These are phyloP conservation scores for Hemicordylus capensis DNA, from an alignment of 2,113 vertebrate genomes.

Conservation along the genomic window DNA sequence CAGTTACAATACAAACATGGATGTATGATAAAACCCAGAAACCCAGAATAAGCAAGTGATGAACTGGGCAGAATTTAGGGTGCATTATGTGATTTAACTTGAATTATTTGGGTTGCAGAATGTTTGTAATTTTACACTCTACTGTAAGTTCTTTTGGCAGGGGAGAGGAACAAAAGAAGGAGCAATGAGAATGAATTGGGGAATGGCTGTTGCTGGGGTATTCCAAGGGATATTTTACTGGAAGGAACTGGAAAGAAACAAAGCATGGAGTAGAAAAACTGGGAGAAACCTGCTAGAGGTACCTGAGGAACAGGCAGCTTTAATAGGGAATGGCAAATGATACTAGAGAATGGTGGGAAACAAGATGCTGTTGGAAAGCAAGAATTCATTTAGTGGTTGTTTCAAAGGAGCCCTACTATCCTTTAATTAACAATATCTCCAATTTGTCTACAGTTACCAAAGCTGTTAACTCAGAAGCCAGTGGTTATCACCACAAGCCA, in stretches of 20 bases:
- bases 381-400: neutral
- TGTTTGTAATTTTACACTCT: neutral
- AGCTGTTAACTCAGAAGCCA: neutral
- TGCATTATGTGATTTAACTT: neutral
- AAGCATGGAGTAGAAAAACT: neutral
- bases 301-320: neutral
- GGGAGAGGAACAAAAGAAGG: neutral
- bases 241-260: neutral
- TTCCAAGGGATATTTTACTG: neutral
- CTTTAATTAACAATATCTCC: neutral
- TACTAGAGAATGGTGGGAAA: neutral
- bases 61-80: neutral
- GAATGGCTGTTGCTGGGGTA: neutral
- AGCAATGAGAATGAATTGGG: neutral
- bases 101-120: neutral
- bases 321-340: neutral
- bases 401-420: neutral
- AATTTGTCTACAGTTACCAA: neutral
- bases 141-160: neutral
- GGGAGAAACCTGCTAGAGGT: neutral
- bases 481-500: neutral
- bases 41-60: neutral
- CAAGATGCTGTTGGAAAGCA: neutral
- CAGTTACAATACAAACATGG: neutral
- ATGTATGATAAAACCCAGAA: too few species aligned